Conservation (phyloP, 2,888 invertebrate genomes). For the Agonopterix heracliana region DNA sequence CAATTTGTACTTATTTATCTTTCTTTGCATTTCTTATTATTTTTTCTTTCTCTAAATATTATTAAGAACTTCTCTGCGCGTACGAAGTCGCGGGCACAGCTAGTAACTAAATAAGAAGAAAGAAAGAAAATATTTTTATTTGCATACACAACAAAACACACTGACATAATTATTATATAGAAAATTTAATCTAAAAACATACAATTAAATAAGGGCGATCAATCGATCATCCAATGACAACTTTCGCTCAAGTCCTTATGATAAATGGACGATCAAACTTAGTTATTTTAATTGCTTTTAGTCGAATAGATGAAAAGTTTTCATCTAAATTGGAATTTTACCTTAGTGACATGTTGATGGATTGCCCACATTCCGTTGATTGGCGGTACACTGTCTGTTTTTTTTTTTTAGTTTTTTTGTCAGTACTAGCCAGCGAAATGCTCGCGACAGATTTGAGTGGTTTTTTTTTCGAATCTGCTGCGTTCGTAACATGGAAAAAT, state of each 20-base stretch:
- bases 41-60: too few relatives aligned
- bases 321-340: constrained; percentile 45
- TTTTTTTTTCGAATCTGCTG: background rate
- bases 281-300: constrained; percentile 38
- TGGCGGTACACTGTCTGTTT: constrained; percentile 41
- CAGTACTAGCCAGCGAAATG: constrained; percentile 7
- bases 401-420: constrained; percentile 20
- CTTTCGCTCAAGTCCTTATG: constrained; percentile 1
- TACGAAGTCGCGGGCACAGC: too few relatives aligned
- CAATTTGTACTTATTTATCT: too few relatives aligned
- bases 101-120: too few relatives aligned
- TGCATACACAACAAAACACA: too few relatives aligned
- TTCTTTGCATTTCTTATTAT: too few relatives aligned
- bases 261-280: constrained; percentile 5
- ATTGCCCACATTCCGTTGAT: constrained; percentile 53
- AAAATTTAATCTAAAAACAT: too few relatives aligned
- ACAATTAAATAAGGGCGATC: background rate
- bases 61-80: too few relatives aligned
- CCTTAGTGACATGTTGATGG: constrained; percentile 46
- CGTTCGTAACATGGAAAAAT: too few relatives aligned
- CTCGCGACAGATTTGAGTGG: constrained; percentile 5
- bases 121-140: too few relatives aligned
- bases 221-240: constrained; percentile 5
- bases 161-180: too few relatives aligned
- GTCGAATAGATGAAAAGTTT: constrained; percentile 28